Conservation (phyloP, 2,797 vertebrate genomes). For the Channa striata region DNA sequence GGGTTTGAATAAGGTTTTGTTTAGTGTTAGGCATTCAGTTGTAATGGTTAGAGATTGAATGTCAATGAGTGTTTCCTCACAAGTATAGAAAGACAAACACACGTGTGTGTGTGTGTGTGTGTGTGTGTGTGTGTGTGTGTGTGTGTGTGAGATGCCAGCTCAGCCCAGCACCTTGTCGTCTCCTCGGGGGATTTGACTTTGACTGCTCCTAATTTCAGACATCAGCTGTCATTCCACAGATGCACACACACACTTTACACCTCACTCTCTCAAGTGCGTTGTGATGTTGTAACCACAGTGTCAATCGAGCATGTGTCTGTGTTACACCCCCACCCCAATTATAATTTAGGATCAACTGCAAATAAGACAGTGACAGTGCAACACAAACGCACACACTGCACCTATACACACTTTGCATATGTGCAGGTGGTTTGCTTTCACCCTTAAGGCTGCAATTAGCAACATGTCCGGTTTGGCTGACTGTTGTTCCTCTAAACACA, state of each 20-base stretch:
- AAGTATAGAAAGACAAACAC: too few species aligned
- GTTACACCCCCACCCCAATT: constrained; percentile 17
- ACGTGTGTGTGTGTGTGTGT: too few species aligned
- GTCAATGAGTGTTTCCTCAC: too few species aligned
- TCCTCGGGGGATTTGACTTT: constrained; percentile 48
- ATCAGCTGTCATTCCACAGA: constrained; percentile 52
- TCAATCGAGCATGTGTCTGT: neutral
- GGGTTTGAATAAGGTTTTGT: too few species aligned
- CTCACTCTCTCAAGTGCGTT: constrained; percentile 11
- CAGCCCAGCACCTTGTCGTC: constrained; percentile 45
- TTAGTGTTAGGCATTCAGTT: too few species aligned
- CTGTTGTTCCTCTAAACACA: constrained; percentile 31
- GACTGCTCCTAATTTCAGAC: constrained; percentile 61
- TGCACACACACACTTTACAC: constrained; percentile 11
- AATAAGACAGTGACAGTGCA: too few species aligned
- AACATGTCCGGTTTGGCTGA: constrained; percentile 51
- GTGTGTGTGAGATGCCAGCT: constrained; percentile 6
- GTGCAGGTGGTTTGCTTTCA: too few species aligned
- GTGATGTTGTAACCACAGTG: constrained; percentile 10
- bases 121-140: constrained; percentile 12
- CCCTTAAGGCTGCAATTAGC: constrained; percentile 57
- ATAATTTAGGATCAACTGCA: constrained; percentile 37
- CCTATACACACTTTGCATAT: too few species aligned
- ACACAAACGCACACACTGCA: too few species aligned
- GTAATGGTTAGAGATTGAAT: too few species aligned